Conservation (phyloP, 2,888 invertebrate genomes). For the Pimpla rufipes region DNA sequence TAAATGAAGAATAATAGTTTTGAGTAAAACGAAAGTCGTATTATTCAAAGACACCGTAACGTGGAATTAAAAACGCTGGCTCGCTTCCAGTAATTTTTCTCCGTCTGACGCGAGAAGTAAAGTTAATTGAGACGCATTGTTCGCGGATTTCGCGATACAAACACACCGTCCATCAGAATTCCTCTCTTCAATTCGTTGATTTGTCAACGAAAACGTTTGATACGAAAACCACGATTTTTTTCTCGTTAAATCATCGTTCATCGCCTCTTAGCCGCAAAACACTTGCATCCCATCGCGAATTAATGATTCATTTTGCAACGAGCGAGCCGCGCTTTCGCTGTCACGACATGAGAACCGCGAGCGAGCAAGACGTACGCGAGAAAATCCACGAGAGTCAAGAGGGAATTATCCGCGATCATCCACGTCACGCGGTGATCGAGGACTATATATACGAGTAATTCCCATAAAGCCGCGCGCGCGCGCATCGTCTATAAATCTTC, state of each 20-base stretch:
- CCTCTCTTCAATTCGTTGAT: neutral
- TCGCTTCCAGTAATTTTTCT: too few species aligned
- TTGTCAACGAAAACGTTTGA: neutral
- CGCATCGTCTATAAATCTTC: conserved; percentile 64
- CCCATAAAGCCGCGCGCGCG: conserved; percentile 1
- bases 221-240: neutral
- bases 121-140: too few species aligned
- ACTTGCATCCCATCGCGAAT: neutral
- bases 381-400: conserved; percentile 52
- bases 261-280: neutral
- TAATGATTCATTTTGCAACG: conserved; percentile 2
- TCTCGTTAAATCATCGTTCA: neutral
- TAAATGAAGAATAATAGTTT: too few species aligned
- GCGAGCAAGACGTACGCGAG: conserved; percentile 17
- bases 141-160: too few species aligned
- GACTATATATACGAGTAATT: conserved; percentile 45
- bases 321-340: conserved; percentile 33
- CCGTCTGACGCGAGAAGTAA: too few species aligned
- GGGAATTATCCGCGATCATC: conserved; percentile 61
- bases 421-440: conserved; percentile 63
- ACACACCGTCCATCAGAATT: too few species aligned
- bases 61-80: too few species aligned
- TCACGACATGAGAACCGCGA: conserved; percentile 35
- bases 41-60: neutral
- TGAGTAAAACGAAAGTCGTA: neutral